Evolutionary conservation across 1,140 invertebrate genomes (phyloP).

Genomic region (Ylistrum balloti): DNA sequence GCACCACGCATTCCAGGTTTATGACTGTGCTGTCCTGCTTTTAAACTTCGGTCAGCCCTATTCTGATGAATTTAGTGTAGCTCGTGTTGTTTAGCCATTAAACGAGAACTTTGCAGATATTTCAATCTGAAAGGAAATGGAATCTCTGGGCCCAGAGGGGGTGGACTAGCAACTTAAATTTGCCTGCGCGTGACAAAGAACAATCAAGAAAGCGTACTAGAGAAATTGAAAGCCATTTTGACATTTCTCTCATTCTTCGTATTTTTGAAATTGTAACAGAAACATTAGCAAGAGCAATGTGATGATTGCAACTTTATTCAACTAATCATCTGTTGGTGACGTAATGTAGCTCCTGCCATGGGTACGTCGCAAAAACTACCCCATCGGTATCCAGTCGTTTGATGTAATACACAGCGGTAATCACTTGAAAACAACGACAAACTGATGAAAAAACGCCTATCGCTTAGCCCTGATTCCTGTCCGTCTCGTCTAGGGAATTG

Average conservation of each 20-base stretch:
- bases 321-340: background rate
- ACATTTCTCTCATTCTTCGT: background rate
- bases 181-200: background rate
- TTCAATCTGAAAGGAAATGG: slow-evolving; percentile 34
- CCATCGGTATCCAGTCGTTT: background rate
- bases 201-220: background rate
- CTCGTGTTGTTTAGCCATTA: background rate
- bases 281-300: background rate
- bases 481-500: background rate
- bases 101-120: background rate
- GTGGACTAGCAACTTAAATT: background rate
- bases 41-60: background rate
- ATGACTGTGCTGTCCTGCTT: too few relatives aligned
- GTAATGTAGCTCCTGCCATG: background rate
- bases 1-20: too few relatives aligned
- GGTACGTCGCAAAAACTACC: background rate
- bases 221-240: slow-evolving; percentile 21
- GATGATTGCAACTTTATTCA: background rate
- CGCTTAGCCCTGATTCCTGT: background rate
- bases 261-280: background rate
- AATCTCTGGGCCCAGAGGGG: slow-evolving; percentile 12
- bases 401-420: background rate
- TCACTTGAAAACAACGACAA: background rate
- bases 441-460: background rate
- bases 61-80: background rate